Percentiles rank a stretch among this genome's conserved stretches.
These are phyloP conservation scores for Apoda limacodes DNA, from an alignment of 2,888 invertebrate genomes.

Conservation along the genomic window DNA sequence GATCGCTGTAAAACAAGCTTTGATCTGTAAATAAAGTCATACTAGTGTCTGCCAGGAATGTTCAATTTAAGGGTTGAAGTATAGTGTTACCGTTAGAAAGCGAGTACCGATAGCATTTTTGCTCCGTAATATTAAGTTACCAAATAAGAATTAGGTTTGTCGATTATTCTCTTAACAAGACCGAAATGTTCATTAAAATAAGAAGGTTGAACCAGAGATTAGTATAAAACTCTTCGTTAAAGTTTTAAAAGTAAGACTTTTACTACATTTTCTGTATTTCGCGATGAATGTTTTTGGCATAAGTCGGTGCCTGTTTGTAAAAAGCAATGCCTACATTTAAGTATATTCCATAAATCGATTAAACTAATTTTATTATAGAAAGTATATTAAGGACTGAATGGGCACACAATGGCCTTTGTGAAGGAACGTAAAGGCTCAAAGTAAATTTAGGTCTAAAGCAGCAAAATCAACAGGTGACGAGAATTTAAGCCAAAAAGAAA, in stretches of 20 bases:
- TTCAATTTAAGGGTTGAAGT: constrained; percentile 41
- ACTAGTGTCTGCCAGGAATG: constrained; percentile 43
- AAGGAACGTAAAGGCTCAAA: constrained; percentile 28
- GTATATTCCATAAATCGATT: constrained; percentile 54
- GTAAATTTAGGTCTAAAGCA: constrained; percentile 34
- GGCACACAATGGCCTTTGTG: no score
- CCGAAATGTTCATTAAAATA: constrained; percentile 39
- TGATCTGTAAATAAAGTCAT: constrained; percentile 55
- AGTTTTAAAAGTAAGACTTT: constrained; percentile 59
- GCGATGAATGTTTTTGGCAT: constrained; percentile 71
- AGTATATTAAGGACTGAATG: constrained; percentile 50
- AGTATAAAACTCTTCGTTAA: constrained; percentile 58
- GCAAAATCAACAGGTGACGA: constrained; percentile 32
- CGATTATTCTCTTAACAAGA: constrained; percentile 43
- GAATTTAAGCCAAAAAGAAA: constrained; percentile 62
- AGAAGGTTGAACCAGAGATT: constrained; percentile 53
- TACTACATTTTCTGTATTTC: constrained; percentile 65
- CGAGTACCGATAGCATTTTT: constrained; percentile 56
- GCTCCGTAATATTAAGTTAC: constrained; percentile 68
- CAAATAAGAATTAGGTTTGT: constrained; percentile 64
- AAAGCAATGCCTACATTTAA: constrained; percentile 56
- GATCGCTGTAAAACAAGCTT: constrained; percentile 62
- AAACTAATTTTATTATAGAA: constrained; percentile 66
- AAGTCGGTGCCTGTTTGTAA: constrained; percentile 60
- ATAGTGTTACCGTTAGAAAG: constrained; percentile 60